Base-by-base conservation (phyloP, 2,797 vertebrate species). In the Gouania willdenowi region DNA sequence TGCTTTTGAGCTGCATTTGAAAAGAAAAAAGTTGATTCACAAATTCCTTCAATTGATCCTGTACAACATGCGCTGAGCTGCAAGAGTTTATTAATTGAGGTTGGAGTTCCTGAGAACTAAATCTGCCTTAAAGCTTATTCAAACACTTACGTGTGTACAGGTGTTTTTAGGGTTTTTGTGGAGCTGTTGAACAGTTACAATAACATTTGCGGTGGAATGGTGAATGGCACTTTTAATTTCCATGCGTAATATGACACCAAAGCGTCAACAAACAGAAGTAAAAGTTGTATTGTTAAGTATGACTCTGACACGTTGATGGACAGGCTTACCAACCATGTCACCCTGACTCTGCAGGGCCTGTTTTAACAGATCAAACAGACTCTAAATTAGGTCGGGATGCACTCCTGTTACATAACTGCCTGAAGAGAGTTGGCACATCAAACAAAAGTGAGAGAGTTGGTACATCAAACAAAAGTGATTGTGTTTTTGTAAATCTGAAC, bases 191-290 rank as follows among this genome's bases (percentile, higher is more conserved):
- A n/a, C n/a, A n/a, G n/a, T n/a, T n/a, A n/a, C n/a, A n/a, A n/a
- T n/a, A n/a, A n/a, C n/a, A n/a, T n/a, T n/a, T n/a, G n/a, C n/a
- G n/a, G n/a, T n/a, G n/a, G n/a, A n/a, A n/a, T n/a, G n/a, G n/a
- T n/a, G n/a, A n/a, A n/a, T n/a, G n/a, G n/a, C n/a, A n/a, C n/a
- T n/a, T n/a, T n/a, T n/a, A n/a, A n/a, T 3, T 6, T 35, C 3
- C 4, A 4, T 4, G 5, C 39, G 60, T 37, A 34, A 48, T 29
- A 26, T 60, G 29, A 29, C 10, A 5, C 29, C 31, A n/a, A n/a
- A n/a, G n/a, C n/a, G n/a, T n/a, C n/a, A n/a, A n/a, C n/a, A n/a
- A n/a, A 28, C 38, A 8, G 26, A 3, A n/a, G 19, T 4, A n/a
- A 23, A 5, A 47, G 21, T 32, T 41, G 30, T 3, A 14, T 32